phyloP scores from a whole-genome alignment of 2,113 vertebrate genomes.

The Capricornis sumatraensis region DNA sequence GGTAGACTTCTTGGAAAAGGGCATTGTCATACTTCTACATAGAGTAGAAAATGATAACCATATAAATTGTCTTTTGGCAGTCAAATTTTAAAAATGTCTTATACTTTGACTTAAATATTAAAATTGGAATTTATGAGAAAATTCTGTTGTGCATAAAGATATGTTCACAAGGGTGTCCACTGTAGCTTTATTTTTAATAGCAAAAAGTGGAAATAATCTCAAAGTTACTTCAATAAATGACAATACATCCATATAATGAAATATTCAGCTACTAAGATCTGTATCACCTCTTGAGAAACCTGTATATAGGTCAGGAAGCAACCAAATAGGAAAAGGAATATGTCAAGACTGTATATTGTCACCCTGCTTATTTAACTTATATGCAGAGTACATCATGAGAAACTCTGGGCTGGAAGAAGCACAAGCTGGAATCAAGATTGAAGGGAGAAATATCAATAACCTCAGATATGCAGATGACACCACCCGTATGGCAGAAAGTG shows the following conservation, averaged over 20 bases:
- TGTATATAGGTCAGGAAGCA: no score
- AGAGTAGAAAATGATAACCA: not conserved
- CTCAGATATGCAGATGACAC: no score
- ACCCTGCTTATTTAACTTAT: no score
- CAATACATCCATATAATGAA: not conserved
- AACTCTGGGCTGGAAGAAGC: no score
- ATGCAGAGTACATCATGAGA: no score
- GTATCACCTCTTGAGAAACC: not conserved
- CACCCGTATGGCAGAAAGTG: no score
- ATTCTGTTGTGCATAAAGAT: not conserved
- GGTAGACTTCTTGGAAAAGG: not conserved
- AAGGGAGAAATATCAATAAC: no score
- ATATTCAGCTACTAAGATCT: not conserved
- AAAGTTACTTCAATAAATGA: not conserved
- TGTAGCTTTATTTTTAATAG: not conserved
- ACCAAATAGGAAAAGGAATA: no score
- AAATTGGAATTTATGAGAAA: not conserved
- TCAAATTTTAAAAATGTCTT: not conserved
- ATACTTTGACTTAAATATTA: not conserved
- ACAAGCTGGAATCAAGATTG: no score
- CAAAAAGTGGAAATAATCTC: not conserved
- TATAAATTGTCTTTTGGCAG: not conserved
- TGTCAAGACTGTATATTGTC: no score
- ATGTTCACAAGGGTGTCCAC: fast-evolving
- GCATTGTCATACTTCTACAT: not conserved